A percentile compares a stretch with the other conserved stretches of the same genome.
phyloP scores from a whole-genome alignment of 2,113 vertebrate species.

The Aspiorhynchus laticeps region DNA sequence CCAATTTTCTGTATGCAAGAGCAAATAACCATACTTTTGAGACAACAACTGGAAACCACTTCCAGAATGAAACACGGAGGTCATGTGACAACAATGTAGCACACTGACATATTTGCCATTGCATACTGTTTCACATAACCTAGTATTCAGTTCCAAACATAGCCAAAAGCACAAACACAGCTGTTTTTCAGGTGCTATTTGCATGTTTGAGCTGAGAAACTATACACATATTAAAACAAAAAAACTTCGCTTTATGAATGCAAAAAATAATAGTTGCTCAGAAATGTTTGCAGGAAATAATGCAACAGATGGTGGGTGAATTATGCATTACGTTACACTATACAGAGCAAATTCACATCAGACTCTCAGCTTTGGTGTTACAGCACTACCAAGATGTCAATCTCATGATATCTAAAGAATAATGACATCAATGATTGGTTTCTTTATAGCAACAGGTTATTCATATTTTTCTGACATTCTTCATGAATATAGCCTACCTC shows the following conservation, averaged over 20 bases:
- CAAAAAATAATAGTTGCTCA: background rate
- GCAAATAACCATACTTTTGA: background rate
- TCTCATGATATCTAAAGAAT: background rate
- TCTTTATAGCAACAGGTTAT: background rate
- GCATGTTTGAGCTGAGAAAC: background rate
- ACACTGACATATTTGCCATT: slow-evolving; percentile 8
- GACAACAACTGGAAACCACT: background rate
- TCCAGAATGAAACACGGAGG: background rate
- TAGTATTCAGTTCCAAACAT: background rate
- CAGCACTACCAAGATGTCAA: background rate
- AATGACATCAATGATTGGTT: background rate
- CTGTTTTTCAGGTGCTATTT: background rate
- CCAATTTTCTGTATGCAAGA: background rate
- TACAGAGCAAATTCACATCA: slow-evolving; percentile 3
- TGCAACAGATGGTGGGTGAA: slow-evolving; percentile 36
- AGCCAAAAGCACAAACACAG: background rate
- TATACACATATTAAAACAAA: background rate
- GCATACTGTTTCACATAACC: background rate
- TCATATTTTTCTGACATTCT: background rate
- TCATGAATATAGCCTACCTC: background rate
- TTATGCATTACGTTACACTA: slow-evolving; percentile 24
- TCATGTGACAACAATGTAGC: background rate
- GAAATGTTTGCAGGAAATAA: slow-evolving; percentile 21
- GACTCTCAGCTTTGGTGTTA: background rate
- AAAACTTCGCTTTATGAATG: background rate